Conservation (phyloP, 2,113 vertebrate genomes). For the Oryzias curvinotus region DNA sequence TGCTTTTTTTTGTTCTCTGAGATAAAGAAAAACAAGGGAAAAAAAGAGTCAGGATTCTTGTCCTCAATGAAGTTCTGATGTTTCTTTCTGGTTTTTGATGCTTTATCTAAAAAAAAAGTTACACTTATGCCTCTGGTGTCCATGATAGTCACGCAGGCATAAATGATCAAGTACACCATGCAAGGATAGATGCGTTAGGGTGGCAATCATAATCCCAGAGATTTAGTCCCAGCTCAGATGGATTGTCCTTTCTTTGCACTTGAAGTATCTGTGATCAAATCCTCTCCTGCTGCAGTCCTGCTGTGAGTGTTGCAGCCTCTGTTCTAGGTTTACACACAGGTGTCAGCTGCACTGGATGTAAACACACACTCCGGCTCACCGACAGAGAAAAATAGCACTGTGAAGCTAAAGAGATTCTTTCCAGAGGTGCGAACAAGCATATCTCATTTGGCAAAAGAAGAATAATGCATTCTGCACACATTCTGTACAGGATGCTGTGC, state of each 20-base stretch:
- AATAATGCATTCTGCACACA: neutral
- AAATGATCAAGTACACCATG: neutral
- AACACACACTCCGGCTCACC: conserved; percentile 62
- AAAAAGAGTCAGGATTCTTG: neutral
- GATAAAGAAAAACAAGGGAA: neutral
- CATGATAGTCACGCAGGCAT: neutral
- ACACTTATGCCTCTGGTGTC: too few relatives aligned
- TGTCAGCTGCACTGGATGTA: conserved; percentile 55
- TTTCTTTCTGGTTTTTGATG: neutral
- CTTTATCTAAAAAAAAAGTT: neutral
- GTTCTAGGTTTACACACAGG: conserved; percentile 66
- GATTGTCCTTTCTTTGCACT: conserved; percentile 54
- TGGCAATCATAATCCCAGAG: conserved; percentile 1
- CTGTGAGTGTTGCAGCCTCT: conserved; percentile 30
- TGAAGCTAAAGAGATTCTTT: conserved; percentile 43
- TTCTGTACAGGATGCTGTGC: too few relatives aligned
- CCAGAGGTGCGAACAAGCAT: conserved; percentile 10
- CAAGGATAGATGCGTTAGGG: neutral
- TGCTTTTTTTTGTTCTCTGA: conserved; percentile 32
- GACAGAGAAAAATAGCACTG: conserved; percentile 45
- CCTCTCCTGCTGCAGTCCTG: conserved; percentile 22
- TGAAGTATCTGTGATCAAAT: conserved; percentile 49
- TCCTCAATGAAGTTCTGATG: conserved; percentile 4
- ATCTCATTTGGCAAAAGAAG: neutral
- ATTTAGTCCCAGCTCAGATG: conserved; percentile 22